A percentile compares a stretch with the other conserved stretches of the same genome.
phyloP scores from a whole-genome alignment of 2,797 vertebrate genomes.

The Falco rusticolus region DNA sequence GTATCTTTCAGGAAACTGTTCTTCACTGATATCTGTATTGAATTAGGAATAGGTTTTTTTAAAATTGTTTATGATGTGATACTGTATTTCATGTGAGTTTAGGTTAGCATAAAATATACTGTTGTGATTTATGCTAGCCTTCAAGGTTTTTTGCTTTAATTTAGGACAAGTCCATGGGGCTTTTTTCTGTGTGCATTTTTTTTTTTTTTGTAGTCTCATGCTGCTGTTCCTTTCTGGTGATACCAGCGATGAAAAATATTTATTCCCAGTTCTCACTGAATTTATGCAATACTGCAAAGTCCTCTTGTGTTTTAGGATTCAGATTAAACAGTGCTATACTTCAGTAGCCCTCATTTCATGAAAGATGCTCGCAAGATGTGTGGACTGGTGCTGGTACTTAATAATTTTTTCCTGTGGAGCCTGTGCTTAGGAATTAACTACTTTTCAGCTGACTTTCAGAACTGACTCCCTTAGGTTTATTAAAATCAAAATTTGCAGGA shows the following conservation, averaged over 20 bases:
- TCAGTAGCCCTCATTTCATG: neutral
- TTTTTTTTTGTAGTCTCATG: neutral
- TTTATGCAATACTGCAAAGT: neutral
- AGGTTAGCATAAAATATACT: neutral
- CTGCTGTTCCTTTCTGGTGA: neutral
- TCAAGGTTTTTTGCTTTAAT: neutral
- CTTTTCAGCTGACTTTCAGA: neutral
- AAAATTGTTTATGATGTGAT: neutral
- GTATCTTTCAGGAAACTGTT: neutral
- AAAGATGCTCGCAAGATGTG: neutral
- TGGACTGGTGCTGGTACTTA: neutral
- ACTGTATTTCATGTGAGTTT: neutral
- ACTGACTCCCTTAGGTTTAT: neutral
- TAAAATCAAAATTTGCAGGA: neutral
- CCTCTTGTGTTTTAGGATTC: neutral
- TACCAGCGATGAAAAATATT: neutral
- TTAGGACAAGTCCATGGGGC: neutral
- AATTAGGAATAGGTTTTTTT: neutral
- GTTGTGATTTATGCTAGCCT: neutral
- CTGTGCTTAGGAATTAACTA: neutral
- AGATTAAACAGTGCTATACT: neutral
- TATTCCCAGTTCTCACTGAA: neutral
- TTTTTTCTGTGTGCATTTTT: neutral
- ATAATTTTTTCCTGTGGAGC: neutral
- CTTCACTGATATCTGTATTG: neutral